Base-by-base conservation (phyloP, 2,113 vertebrate genomes). In the Sander lucioperca region DNA sequence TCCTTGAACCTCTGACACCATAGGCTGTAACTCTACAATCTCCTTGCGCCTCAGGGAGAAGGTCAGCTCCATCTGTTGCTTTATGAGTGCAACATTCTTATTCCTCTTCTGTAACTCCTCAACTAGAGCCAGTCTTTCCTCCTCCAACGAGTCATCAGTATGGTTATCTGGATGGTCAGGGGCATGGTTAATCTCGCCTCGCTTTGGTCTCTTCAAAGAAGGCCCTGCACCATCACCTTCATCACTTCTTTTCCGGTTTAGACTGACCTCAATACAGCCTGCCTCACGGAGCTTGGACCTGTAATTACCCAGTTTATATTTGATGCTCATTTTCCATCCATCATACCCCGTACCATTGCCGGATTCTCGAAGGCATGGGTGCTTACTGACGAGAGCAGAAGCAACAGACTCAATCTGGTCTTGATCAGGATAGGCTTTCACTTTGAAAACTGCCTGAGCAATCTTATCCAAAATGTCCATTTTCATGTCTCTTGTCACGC, bases 1-100 rank as follows among this genome's bases (percentile, higher is more conserved):
- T 3, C 56, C 59, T 39, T n/a, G 33, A 47, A 57, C 59, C 68
- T 80, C 77, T 64, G 68, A 56, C 18, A 80, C 77, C 66, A 70
- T 63, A 16, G 67, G 67, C 67, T 71, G 27, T 4, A 71, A 3
- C 33, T 71, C 69, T 15, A 45, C 33, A 3, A 57, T 57, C 53
- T 57, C 51, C 68, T 16, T 71, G 8, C 36, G 2, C 53, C 36
- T 71, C 36, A 71, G 3, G 33, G 69, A 30, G 30, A 30, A 71
- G 53, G 36, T 57, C 15, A 45, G 53, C 53, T 25, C 53, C 36
- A 71, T 71, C 69, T 71, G 25, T 43, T 67, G 45, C 21, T 4
- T 25, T 13, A 57, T 57, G 69, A 58, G 69, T 57, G 21, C 53
- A 25, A 67, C 43, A 65, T 27, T 67, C 64, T 67, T 67, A 25